These are phyloP conservation scores for Cyanoramphus novaezelandiae DNA, from an alignment of 2,113 vertebrate species.

Conservation along the genomic window DNA sequence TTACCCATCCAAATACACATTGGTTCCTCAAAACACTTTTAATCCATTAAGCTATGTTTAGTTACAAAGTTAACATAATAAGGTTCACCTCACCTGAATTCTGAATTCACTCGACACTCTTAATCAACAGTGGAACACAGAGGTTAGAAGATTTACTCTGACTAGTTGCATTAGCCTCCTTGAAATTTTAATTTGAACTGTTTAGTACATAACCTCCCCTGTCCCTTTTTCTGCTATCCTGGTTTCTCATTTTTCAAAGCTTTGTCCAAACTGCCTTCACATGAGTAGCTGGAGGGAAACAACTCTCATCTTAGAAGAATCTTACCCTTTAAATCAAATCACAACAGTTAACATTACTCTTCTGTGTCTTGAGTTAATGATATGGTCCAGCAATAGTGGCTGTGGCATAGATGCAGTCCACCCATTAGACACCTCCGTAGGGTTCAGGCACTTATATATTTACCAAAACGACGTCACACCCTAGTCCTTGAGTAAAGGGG, in stretches of 20 bases:
- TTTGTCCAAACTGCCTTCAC: constrained; percentile 1
- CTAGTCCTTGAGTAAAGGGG: background rate
- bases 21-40: background rate
- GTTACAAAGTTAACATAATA: background rate
- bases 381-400: background rate
- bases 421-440: background rate
- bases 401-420: background rate
- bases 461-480: background rate
- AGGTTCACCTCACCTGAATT: background rate
- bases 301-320: background rate
- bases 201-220: background rate
- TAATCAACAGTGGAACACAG: background rate
- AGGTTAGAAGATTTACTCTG: background rate
- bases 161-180: background rate
- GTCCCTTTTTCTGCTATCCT: background rate
- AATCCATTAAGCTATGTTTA: background rate
- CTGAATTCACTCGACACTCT: background rate
- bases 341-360: background rate
- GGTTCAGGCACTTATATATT: background rate
- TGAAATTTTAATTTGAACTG: constrained; percentile 23
- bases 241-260: constrained; percentile 1
- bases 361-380: background rate
- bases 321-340: background rate
- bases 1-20: background rate
- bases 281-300: background rate